Base-by-base conservation (phyloP, 2,888 invertebrate species). In the Limnephilus auricula region DNA sequence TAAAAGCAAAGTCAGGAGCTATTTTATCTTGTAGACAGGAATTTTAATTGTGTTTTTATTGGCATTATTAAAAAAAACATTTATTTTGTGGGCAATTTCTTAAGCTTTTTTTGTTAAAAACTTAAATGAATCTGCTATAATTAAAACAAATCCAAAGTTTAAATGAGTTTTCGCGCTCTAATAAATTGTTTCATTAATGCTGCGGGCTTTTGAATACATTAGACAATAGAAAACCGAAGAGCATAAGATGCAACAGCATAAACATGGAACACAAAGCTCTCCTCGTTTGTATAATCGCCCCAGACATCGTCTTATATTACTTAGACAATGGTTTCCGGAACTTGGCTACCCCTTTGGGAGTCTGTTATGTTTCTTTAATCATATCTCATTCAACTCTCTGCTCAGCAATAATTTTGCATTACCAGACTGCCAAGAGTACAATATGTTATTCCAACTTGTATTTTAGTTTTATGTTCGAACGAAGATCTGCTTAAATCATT, bases 361-460 rank as follows among this genome's bases (percentile, higher is more conserved):
- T 89, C 89, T 91, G 88, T 80, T 89, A 91, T 92, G 92, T 91
- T 91, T 92, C 91, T 88, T 89, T 86, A 91, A 86, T 91, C 91
- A 89, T 89, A 90, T 91, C 85, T 90, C 80, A 84, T 84, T 80
- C 91, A 91, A 65, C 82, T 90, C 84, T 90, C 80, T 30, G 65
- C 89, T 91, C 37, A 86, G 83, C 82, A 89, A 90, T 91, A 90
- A 91, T 87, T 91, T 86, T 79, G 45, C 85, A 84, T 85, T 85
- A 18, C 79, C 40, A 78, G 45, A 79, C 65, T 91, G 78, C 83
- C 50, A 87, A 65, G 86, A 87, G 34, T 79, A 87, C 80, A 40
- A 85, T 90, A 87, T 50, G 90, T n/a, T 32, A 45, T 79, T 45
- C 40, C 18, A 65, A 37, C n/a, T 45, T 40, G 32, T 79, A 31